A percentile compares a stretch with the other conserved stretches of the same genome.
Evolutionary conservation across 2,113 vertebrate genomes (phyloP).

Genomic region (Microcebus murinus): DNA sequence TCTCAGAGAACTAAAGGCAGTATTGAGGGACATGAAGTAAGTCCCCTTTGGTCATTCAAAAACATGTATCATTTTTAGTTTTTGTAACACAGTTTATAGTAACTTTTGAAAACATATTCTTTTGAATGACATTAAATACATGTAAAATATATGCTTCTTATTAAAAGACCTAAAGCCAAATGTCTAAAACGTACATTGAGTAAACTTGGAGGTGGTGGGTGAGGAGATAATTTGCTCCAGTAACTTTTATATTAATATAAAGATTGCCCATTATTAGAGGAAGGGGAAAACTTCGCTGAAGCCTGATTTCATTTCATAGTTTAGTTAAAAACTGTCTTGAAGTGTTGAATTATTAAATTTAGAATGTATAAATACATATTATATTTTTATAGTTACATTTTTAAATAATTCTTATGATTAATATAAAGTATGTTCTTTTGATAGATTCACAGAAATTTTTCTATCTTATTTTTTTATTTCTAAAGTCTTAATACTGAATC

Average conservation of each 20-base stretch:
- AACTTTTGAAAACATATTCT: conserved; percentile 37
- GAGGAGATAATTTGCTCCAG: conserved; percentile 55
- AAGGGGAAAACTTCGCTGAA: conserved; percentile 6
- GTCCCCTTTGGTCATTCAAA: background rate
- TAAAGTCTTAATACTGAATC: background rate
- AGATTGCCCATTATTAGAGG: conserved; percentile 19
- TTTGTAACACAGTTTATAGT: conserved; percentile 18
- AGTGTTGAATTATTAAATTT: conserved; percentile 47
- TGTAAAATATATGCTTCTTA: conserved; percentile 33
- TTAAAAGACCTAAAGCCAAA: conserved; percentile 6
- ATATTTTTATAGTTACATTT: conserved; percentile 25
- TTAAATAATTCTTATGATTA: conserved; percentile 29
- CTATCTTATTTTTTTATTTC: conserved; percentile 37
- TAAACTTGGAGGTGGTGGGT: conserved; percentile 49
- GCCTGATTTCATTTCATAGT: conserved; percentile 40
- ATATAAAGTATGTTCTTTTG: background rate
- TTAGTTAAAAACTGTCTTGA: conserved; percentile 31
- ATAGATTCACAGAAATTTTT: conserved; percentile 34
- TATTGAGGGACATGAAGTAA: conserved; percentile 1
- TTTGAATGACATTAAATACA: conserved; percentile 46
- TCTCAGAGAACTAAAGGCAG: conserved; percentile 19
- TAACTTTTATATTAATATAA: conserved; percentile 31
- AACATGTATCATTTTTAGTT: background rate
- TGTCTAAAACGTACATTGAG: conserved; percentile 29
- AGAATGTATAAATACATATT: conserved; percentile 14